A percentile compares a stretch with the other conserved stretches of the same genome.
Conservation (phyloP, 2,797 vertebrate genomes). For the Choloepus didactylus region DNA sequence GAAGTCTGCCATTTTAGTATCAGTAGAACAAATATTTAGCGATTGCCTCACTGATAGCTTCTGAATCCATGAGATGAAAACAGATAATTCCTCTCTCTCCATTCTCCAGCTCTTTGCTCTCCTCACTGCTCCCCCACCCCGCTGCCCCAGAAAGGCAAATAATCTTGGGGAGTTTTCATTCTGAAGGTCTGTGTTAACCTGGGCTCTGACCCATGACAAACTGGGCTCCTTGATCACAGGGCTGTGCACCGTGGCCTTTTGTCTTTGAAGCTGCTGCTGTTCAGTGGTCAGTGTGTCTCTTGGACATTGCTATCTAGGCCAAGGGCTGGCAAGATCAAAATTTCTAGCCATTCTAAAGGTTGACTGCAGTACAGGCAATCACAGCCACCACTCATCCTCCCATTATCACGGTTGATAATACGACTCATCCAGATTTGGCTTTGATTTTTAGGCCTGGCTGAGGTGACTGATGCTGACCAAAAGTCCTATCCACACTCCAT, state of each 20-base stretch:
- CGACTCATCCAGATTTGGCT: slow-evolving; percentile 48
- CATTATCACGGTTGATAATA: not conserved
- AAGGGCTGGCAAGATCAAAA: not conserved
- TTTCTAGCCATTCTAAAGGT: not conserved
- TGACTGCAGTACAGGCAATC: slow-evolving; percentile 39
- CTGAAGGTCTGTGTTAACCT: slow-evolving; percentile 52
- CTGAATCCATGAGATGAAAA: not conserved
- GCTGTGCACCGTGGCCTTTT: not conserved
- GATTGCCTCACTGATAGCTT: not conserved
- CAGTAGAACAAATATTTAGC: not conserved
- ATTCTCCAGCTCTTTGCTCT: not conserved
- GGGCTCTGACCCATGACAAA: slow-evolving; percentile 60
- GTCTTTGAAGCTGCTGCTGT: slow-evolving; percentile 28
- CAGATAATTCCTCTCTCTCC: not conserved
- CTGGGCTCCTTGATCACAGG: not conserved
- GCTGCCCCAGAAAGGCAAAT: not conserved
- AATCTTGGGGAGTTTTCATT: not conserved
- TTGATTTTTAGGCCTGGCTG: slow-evolving; percentile 9
- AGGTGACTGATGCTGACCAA: slow-evolving; percentile 45
- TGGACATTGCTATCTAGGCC: not conserved
- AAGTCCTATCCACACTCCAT: not conserved
- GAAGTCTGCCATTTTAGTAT: slow-evolving; percentile 13
- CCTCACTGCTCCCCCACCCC: not conserved
- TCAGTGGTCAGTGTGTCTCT: not conserved
- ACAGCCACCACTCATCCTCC: slow-evolving; percentile 5